Evolutionary conservation across 2,113 vertebrate species (phyloP).

Genomic region (Amazona vittata): DNA sequence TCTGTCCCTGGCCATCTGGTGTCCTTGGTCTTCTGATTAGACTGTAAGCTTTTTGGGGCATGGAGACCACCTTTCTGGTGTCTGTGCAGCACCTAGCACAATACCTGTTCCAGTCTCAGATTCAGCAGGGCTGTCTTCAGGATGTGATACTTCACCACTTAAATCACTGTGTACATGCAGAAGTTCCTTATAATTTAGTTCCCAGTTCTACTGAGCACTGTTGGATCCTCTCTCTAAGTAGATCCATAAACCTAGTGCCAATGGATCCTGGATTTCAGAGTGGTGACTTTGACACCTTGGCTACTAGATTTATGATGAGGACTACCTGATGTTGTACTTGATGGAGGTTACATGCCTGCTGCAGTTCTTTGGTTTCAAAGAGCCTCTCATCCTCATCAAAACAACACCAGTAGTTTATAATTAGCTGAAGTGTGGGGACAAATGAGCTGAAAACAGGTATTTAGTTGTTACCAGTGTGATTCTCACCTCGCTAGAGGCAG

Average conservation of each 20-base stretch:
- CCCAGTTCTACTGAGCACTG: fast-evolving
- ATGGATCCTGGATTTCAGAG: background rate
- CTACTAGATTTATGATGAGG: background rate
- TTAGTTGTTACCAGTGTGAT: background rate
- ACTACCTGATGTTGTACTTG: background rate
- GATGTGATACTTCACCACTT: background rate
- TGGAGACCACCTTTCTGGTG: background rate
- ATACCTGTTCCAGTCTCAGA: background rate
- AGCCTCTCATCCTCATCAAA: background rate
- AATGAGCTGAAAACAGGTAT: background rate
- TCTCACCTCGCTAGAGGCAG: background rate
- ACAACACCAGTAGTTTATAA: background rate
- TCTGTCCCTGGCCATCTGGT: conserved; percentile 64
- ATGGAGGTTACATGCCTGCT: background rate
- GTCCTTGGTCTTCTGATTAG: conserved; percentile 43
- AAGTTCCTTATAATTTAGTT: background rate
- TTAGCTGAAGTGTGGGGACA: background rate
- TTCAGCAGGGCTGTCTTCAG: background rate
- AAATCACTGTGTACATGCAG: fast-evolving
- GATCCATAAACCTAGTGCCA: background rate
- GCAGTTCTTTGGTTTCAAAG: background rate
- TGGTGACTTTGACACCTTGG: background rate
- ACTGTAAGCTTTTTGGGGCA: conserved; percentile 28
- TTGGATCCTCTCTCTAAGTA: background rate
- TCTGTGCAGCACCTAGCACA: background rate